Conservation (phyloP, 2,113 vertebrate species). For the Sus scrofa region T2T-Sscrofa CM000818.6:104238501-104239000, state of each 20-base stretch:
- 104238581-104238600: background rate
- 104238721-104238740: background rate
- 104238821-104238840: background rate
- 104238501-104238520: constrained; percentile 17
- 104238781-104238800: background rate
- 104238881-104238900: background rate
- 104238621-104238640: background rate
- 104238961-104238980: too few species aligned
- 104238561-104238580: background rate
- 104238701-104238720: background rate
- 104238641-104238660: background rate
- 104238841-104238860: background rate
- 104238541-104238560: background rate
- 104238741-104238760: background rate
- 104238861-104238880: background rate
- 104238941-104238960: too few species aligned
- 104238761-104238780: background rate
- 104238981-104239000: too few species aligned
- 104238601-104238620: background rate
- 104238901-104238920: too few species aligned
- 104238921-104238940: too few species aligned
- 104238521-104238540: background rate
- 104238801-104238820: background rate
- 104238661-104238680: background rate
- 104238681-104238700: background rate